Evolutionary conservation across 2,888 invertebrate species (phyloP).

Genomic region (Epinotia brunnichana): DNA sequence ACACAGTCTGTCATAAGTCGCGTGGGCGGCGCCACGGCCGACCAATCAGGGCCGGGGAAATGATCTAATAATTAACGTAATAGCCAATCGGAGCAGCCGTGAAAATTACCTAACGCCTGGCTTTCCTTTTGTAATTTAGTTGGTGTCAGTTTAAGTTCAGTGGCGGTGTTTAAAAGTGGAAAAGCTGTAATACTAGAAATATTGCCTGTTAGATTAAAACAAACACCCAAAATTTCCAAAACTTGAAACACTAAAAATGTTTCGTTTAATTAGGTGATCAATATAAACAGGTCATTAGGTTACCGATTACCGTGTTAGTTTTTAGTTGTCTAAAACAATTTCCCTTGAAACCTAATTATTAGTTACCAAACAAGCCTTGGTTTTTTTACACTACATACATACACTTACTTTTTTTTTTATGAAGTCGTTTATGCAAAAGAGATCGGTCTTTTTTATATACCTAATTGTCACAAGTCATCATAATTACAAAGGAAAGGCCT

Average conservation of each 20-base stretch:
- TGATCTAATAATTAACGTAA: slow-evolving; percentile 63
- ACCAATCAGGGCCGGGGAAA: slow-evolving; percentile 66
- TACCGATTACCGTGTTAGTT: too few relatives aligned
- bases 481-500: too few relatives aligned
- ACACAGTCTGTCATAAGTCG: slow-evolving; percentile 57
- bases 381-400: too few relatives aligned
- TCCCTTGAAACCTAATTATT: too few relatives aligned
- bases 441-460: too few relatives aligned
- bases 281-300: too few relatives aligned
- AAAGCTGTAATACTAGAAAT: not conserved
- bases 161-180: slow-evolving; percentile 14
- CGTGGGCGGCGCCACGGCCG: slow-evolving; percentile 61
- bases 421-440: too few relatives aligned
- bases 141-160: slow-evolving; percentile 31
- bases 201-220: not conserved
- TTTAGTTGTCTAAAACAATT: too few relatives aligned
- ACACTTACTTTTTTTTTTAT: too few relatives aligned
- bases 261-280: not conserved
- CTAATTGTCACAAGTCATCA: too few relatives aligned
- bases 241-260: too few relatives aligned
- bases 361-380: too few relatives aligned
- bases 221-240: not conserved
- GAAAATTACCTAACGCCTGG: slow-evolving; percentile 46
- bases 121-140: slow-evolving; percentile 37
- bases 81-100: slow-evolving; percentile 62